A percentile compares a stretch with the other conserved stretches of the same genome.
Evolutionary conservation across 2,113 vertebrate genomes (phyloP).

Genomic region (Sturnus vulgaris): DNA sequence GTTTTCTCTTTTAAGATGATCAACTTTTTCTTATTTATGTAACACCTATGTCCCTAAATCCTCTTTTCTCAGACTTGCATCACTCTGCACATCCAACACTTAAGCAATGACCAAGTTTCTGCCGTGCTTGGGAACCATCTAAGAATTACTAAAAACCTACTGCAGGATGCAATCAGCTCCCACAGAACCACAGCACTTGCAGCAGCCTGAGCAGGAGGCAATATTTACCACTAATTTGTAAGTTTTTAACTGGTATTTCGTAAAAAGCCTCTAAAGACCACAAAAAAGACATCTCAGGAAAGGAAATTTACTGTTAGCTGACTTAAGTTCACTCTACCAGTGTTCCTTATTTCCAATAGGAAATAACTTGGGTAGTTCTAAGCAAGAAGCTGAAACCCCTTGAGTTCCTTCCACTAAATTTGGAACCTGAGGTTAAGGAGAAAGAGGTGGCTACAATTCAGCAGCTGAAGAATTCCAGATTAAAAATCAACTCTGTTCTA

Average conservation of each 20-base stretch:
- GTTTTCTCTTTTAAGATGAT: background rate
- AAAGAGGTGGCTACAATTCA: background rate
- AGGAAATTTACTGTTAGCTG: background rate
- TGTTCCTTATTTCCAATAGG: conserved; percentile 24
- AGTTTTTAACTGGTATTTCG: background rate
- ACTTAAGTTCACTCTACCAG: background rate
- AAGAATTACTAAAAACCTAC: background rate
- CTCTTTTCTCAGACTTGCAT: background rate
- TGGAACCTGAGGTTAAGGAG: background rate
- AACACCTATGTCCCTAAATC: background rate
- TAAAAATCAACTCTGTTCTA: background rate
- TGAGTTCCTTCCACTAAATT: background rate
- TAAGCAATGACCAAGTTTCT: background rate
- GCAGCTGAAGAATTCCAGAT: background rate
- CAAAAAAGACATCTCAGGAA: background rate
- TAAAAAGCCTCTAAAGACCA: background rate
- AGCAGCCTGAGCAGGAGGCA: background rate
- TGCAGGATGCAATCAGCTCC: background rate
- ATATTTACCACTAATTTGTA: background rate
- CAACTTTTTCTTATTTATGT: background rate
- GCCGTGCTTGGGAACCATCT: background rate
- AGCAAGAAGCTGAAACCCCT: conserved; percentile 13
- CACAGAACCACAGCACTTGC: background rate
- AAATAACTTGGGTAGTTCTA: background rate
- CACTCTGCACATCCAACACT: background rate